Percentiles rank a stretch among this genome's conserved stretches.
These are phyloP conservation scores for Glaucomys volans DNA, from an alignment of 2,113 vertebrate genomes.

Conservation along the genomic window DNA sequence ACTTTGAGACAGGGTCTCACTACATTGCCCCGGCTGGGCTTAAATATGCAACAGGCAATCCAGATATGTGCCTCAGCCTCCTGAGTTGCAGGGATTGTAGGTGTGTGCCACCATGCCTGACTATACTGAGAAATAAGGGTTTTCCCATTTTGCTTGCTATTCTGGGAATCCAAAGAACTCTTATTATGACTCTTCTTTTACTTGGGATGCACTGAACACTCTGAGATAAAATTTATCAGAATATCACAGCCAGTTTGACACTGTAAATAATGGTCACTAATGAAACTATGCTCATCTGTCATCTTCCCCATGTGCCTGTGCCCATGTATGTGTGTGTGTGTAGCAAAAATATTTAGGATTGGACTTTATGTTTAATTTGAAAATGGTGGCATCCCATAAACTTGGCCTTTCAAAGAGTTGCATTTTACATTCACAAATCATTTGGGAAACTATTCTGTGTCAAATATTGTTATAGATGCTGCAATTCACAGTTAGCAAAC, in stretches of 20 bases:
- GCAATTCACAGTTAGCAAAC: neutral
- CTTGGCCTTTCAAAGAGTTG: neutral
- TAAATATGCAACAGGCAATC: too few relatives aligned
- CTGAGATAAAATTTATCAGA: neutral
- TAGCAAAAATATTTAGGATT: neutral
- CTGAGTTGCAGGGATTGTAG: too few relatives aligned
- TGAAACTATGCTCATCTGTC: neutral
- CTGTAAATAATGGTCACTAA: neutral
- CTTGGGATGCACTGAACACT: neutral
- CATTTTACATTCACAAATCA: slow-evolving; percentile 26
- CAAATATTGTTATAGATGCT: slow-evolving; percentile 12
- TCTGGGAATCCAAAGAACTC: neutral
- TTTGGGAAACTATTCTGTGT: neutral
- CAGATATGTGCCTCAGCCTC: too few relatives aligned
- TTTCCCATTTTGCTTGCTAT: neutral
- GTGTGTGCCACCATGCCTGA: too few relatives aligned
- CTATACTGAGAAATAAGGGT: neutral
- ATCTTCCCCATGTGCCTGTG: neutral
- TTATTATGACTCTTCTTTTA: neutral
- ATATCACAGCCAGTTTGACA: neutral
- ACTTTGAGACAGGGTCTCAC: too few relatives aligned
- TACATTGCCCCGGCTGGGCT: too few relatives aligned
- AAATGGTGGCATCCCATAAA: neutral
- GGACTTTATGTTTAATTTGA: slow-evolving; percentile 29
- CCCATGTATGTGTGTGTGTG: too few relatives aligned